Evolutionary conservation across 2,888 invertebrate genomes (phyloP).

Genomic region (Sericinus montela): DNA sequence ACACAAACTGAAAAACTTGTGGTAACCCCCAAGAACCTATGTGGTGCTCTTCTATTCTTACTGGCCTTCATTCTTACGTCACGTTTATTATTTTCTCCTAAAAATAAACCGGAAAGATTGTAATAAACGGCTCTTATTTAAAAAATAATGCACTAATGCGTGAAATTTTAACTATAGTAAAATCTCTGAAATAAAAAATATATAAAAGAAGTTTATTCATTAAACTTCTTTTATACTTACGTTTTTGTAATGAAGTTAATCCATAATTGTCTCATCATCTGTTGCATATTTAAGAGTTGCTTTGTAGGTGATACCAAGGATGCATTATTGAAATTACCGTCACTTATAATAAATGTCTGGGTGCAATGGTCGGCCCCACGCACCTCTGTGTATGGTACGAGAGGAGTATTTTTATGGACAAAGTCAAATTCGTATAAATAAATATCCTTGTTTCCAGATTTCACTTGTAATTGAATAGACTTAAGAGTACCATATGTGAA

Average conservation of each 20-base stretch:
- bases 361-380: slow-evolving; percentile 33
- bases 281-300: slow-evolving; percentile 31
- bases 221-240: slow-evolving; percentile 29
- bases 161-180: no score
- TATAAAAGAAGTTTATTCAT: no score
- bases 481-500: slow-evolving; percentile 35
- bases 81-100: no score
- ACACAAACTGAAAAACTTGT: no score
- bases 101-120: no score
- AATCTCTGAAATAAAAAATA: no score
- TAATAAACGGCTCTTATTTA: no score
- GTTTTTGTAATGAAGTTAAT: slow-evolving; percentile 39
- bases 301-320: slow-evolving; percentile 13
- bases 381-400: slow-evolving; percentile 31
- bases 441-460: slow-evolving; percentile 40
- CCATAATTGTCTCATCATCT: slow-evolving; percentile 38
- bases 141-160: no score
- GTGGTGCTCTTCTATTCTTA: no score
- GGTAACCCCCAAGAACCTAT: no score
- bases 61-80: no score
- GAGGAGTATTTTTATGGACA: slow-evolving; percentile 30
- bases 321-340: slow-evolving; percentile 7
- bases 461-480: slow-evolving; percentile 33
- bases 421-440: slow-evolving; percentile 48
- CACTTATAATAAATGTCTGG: slow-evolving; percentile 33